Conservation (phyloP, 2,888 invertebrate genomes). For the Drosophila ezoana region DNA sequence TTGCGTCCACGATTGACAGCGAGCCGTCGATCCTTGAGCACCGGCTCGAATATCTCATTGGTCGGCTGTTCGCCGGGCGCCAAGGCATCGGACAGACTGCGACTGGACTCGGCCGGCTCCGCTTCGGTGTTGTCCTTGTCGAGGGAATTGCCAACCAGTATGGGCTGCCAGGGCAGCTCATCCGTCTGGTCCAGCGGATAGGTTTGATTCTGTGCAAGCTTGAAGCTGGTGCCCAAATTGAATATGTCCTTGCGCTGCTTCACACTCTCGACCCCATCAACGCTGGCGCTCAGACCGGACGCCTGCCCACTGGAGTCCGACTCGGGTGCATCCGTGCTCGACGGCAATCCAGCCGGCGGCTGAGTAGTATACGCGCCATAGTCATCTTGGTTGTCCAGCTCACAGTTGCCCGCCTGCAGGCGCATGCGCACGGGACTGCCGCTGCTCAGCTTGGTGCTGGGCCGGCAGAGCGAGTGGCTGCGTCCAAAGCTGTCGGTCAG, state of each 20-base stretch:
- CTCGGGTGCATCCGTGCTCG: slow-evolving; percentile 54
- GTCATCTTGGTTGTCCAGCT: slow-evolving; percentile 86
- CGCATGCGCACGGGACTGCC: slow-evolving; percentile 90
- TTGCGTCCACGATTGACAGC: slow-evolving; percentile 79
- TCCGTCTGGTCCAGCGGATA: slow-evolving; percentile 74
- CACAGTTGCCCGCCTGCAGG: slow-evolving; percentile 92
- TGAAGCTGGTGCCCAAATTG: slow-evolving; percentile 84
- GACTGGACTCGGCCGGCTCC: slow-evolving; percentile 81
- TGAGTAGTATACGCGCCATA: slow-evolving; percentile 78
- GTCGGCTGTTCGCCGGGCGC: slow-evolving; percentile 42
- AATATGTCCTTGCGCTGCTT: slow-evolving; percentile 84
- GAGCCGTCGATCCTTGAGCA: slow-evolving; percentile 82
- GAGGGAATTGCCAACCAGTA: slow-evolving; percentile 85
- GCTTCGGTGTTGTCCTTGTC: slow-evolving; percentile 81
- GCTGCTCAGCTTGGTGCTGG: slow-evolving; percentile 90
- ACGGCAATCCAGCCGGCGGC: slow-evolving; percentile 25
- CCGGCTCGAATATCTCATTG: slow-evolving; percentile 87
- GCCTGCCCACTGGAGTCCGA: slow-evolving; percentile 76
- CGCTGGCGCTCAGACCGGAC: slow-evolving; percentile 55
- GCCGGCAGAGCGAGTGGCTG: slow-evolving; percentile 92
- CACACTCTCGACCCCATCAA: slow-evolving; percentile 81
- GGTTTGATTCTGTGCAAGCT: slow-evolving; percentile 80
- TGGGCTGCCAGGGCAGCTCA: slow-evolving; percentile 86
- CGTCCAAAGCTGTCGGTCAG: slow-evolving; percentile 94
- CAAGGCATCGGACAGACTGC: slow-evolving; percentile 76